A percentile compares a stretch with the other conserved stretches of the same genome.
These are phyloP conservation scores for Rosalia funebris DNA, from an alignment of 2,888 invertebrate genomes.

Conservation along the genomic window DNA sequence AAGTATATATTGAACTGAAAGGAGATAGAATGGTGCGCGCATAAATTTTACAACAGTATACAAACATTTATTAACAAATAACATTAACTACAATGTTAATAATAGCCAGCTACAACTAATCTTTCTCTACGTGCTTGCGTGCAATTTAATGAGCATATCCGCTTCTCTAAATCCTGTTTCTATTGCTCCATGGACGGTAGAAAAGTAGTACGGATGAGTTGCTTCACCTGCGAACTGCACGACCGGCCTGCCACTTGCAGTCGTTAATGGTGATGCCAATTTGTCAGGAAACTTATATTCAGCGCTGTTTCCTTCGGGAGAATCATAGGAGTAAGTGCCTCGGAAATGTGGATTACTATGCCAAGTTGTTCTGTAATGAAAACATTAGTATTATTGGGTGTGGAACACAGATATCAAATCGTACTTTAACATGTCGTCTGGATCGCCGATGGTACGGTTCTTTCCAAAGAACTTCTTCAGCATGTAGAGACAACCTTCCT, in stretches of 20 bases:
- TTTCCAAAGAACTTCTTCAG: conserved; percentile 41
- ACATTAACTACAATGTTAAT: too few species aligned
- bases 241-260: conserved; percentile 1
- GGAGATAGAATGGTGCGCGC: too few species aligned
- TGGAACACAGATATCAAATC: too few species aligned
- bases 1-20: too few species aligned
- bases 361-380: conserved; percentile 45
- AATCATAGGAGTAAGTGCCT: conserved; percentile 47
- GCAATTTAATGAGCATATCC: conserved; percentile 36
- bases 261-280: conserved; percentile 22
- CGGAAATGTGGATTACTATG: conserved; percentile 46
- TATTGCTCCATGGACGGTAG: conserved; percentile 65
- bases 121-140: neutral
- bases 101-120: too few species aligned
- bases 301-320: conserved; percentile 27
- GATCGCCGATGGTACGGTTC: conserved; percentile 61
- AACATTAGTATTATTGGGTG: neutral
- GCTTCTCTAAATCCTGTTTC: conserved; percentile 64
- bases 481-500: conserved; percentile 60
- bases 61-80: too few species aligned
- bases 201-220: conserved; percentile 59
- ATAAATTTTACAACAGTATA: too few species aligned
- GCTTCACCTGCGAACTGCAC: conserved; percentile 68
- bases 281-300: conserved; percentile 14
- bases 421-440: conserved; percentile 54